A percentile compares a stretch with the other conserved stretches of the same genome.
These are phyloP conservation scores for Drosophila micromelanica DNA, from an alignment of 1,140 invertebrate species.

Conservation along the genomic window DNA sequence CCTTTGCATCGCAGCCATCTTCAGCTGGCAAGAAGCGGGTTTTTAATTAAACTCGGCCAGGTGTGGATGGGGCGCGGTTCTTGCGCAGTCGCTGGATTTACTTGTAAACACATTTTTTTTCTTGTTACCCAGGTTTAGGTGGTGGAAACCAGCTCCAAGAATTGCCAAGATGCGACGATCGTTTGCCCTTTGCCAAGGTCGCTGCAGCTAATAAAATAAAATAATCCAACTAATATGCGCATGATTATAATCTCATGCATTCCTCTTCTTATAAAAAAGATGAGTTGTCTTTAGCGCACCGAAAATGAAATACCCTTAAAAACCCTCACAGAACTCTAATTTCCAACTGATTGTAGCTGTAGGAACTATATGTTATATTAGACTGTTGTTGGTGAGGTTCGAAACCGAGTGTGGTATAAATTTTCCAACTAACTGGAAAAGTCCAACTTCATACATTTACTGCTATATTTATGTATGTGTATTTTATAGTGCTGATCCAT, in stretches of 20 bases:
- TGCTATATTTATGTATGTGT: no score
- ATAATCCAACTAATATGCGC: background rate
- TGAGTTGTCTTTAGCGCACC: no score
- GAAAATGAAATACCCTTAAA: no score
- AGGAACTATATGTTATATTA: no score
- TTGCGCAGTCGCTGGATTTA: conserved; percentile 13
- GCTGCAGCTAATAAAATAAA: background rate
- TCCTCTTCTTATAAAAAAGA: background rate
- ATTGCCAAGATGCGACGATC: background rate
- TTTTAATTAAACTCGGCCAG: conserved; percentile 54
- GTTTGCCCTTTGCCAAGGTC: conserved; percentile 20
- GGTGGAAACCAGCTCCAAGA: background rate
- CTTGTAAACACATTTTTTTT: conserved; percentile 1
- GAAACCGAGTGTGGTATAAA: no score
- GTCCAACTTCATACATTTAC: no score
- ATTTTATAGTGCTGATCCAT: no score
- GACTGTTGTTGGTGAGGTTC: no score
- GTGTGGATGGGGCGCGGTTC: conserved; percentile 34
- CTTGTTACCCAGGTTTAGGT: background rate
- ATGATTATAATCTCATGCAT: background rate
- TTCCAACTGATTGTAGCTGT: no score
- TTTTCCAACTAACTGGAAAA: no score
- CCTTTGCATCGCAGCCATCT: conserved; percentile 42
- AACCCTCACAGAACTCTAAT: no score
- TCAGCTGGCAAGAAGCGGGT: conserved; percentile 36